phyloP scores from a whole-genome alignment of 2,888 invertebrate species.

The Bellardia bayeri region DNA sequence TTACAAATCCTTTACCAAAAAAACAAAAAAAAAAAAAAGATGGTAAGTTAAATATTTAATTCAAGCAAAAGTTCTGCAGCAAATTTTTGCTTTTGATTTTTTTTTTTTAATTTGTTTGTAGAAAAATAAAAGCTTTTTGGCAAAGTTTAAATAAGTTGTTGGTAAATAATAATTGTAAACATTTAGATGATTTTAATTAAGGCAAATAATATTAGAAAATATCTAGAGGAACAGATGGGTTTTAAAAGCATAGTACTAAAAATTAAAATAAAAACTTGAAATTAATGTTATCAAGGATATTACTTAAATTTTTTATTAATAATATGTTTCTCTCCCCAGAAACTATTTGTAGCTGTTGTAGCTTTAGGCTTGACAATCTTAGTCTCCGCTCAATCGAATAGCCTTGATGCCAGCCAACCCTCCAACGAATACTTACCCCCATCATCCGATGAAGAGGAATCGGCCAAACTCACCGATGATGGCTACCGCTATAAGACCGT shows the following conservation, averaged over 20 bases:
- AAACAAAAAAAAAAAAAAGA: conserved; percentile 58
- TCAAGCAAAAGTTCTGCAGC: conserved; percentile 43
- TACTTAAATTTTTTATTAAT: too few species aligned
- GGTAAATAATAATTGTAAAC: conserved; percentile 55
- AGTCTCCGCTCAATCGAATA: conserved; percentile 74
- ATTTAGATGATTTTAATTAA: conserved; percentile 51
- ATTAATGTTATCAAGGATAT: too few species aligned
- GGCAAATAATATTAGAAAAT: not conserved
- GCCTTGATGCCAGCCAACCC: conserved; percentile 26
- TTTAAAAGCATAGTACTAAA: not conserved
- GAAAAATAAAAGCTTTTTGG: conserved; percentile 52
- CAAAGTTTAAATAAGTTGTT: conserved; percentile 55
- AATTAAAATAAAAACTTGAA: too few species aligned
- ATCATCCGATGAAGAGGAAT: conserved; percentile 75
- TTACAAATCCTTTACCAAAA: conserved; percentile 45
- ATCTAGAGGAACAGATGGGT: not conserved
- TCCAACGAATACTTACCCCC: conserved; percentile 79
- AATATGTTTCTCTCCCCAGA: conserved; percentile 73
- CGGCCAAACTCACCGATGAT: conserved; percentile 77
- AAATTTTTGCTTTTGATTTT: conserved; percentile 5
- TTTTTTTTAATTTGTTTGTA: not conserved
- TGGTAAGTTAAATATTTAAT: conserved; percentile 77
- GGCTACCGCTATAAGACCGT: conserved; percentile 80
- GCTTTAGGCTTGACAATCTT: conserved; percentile 76
- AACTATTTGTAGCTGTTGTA: conserved; percentile 78